A percentile compares a stretch with the other conserved stretches of the same genome.
These are phyloP conservation scores for Lipotes vexillifer DNA, from an alignment of 2,113 vertebrate genomes.

Conservation along the genomic window DNA sequence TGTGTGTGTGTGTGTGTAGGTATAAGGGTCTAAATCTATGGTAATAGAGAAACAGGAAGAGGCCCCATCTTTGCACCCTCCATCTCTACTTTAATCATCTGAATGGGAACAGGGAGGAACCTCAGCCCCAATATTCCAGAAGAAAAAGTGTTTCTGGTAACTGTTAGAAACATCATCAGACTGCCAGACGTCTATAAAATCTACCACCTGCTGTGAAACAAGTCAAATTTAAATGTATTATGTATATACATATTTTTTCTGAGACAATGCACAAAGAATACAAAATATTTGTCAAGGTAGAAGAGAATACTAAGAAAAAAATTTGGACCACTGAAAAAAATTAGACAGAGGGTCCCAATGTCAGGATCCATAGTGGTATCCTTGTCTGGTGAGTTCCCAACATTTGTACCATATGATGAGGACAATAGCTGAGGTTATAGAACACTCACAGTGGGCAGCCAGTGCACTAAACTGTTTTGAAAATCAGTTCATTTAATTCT, in stretches of 20 bases:
- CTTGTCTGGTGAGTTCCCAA: background rate
- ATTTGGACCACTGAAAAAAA: background rate
- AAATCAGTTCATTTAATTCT: background rate
- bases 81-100: background rate
- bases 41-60: no score
- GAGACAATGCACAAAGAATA: background rate
- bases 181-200: background rate
- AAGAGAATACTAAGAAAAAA: background rate
- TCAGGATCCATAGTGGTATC: background rate
- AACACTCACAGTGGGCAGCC: background rate
- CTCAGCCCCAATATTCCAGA: background rate
- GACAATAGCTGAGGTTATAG: background rate
- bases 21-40: no score
- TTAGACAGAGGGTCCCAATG: background rate
- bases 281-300: background rate
- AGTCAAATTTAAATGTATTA: background rate
- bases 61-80: no score
- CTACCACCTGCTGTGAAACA: background rate
- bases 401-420: background rate
- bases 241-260: background rate
- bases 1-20: no score
- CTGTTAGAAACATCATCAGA: background rate
- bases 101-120: background rate
- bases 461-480: background rate
- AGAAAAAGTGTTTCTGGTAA: background rate